Evolutionary conservation across 2,888 invertebrate species (phyloP).

Genomic region (Ferrisia virgata): DNA sequence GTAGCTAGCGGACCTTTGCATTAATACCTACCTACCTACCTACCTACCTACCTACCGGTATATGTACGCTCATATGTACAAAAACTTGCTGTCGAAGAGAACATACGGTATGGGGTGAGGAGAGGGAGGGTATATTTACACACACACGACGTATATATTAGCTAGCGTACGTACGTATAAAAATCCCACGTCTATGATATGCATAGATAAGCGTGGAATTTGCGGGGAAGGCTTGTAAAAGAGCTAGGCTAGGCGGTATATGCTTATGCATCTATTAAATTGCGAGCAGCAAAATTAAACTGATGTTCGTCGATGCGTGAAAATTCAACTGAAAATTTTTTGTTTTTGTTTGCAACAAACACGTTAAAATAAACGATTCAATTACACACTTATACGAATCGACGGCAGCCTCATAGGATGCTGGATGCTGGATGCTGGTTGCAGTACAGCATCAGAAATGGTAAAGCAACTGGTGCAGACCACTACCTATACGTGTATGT

Average conservation of each 20-base stretch:
- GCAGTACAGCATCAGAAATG: not conserved
- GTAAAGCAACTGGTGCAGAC: not conserved
- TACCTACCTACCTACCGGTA: too few relatives aligned
- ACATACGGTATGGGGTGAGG: not conserved
- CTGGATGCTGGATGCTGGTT: not conserved
- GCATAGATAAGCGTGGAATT: too few relatives aligned
- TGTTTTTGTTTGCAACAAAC: slow-evolving; percentile 1
- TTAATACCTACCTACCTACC: too few relatives aligned
- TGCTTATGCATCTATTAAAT: not conserved
- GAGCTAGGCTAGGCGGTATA: not conserved
- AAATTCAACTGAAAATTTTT: slow-evolving; percentile 7
- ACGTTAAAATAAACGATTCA: slow-evolving; percentile 17
- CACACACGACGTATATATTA: too few relatives aligned
- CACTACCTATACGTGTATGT: too few relatives aligned
- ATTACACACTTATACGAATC: not conserved
- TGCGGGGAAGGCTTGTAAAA: not conserved
- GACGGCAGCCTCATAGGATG: too few relatives aligned
- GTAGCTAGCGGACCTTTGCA: not conserved
- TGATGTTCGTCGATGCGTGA: slow-evolving; percentile 1
- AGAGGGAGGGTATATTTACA: not conserved
- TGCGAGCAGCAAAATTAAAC: slow-evolving; percentile 24
- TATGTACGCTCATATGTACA: not conserved
- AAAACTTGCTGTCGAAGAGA: not conserved
- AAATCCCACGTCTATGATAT: not conserved
- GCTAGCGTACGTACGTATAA: too few relatives aligned